Evolutionary conservation across 2,113 vertebrate genomes (phyloP).

Genomic region (Gorsachius goisagi): DNA sequence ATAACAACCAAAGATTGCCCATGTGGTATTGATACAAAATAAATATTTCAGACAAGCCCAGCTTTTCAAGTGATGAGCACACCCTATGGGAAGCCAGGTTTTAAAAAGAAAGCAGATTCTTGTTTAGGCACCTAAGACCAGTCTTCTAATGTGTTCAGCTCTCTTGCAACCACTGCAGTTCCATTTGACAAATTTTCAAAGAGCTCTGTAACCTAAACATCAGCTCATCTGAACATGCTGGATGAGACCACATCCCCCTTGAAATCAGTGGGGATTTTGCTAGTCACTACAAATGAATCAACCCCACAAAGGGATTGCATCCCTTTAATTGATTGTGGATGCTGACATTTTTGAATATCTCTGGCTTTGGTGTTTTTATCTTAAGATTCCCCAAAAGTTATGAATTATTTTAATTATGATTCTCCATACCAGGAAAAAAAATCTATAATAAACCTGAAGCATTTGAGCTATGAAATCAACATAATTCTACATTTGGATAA

Average conservation of each 20-base stretch:
- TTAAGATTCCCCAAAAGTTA: background rate
- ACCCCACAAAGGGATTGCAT: background rate
- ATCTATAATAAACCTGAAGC: background rate
- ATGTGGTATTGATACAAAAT: background rate
- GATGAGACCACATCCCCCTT: background rate
- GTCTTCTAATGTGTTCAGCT: background rate
- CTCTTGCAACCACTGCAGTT: background rate
- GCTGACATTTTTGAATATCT: background rate
- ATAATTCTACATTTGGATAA: background rate
- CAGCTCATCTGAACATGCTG: background rate
- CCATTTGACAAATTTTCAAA: background rate
- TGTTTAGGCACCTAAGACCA: background rate
- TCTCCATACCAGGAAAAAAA: background rate
- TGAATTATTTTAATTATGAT: background rate
- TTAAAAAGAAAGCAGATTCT: background rate
- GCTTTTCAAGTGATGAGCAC: background rate
- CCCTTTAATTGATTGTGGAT: background rate
- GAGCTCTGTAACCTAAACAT: background rate
- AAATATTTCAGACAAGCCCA: background rate
- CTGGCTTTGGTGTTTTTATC: background rate
- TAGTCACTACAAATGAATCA: background rate
- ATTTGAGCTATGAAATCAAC: background rate
- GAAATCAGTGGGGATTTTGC: background rate
- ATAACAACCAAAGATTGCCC: background rate
- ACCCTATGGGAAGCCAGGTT: background rate